Conservation (phyloP, 2,113 vertebrate genomes). For the Cinclus mexicanus region DNA sequence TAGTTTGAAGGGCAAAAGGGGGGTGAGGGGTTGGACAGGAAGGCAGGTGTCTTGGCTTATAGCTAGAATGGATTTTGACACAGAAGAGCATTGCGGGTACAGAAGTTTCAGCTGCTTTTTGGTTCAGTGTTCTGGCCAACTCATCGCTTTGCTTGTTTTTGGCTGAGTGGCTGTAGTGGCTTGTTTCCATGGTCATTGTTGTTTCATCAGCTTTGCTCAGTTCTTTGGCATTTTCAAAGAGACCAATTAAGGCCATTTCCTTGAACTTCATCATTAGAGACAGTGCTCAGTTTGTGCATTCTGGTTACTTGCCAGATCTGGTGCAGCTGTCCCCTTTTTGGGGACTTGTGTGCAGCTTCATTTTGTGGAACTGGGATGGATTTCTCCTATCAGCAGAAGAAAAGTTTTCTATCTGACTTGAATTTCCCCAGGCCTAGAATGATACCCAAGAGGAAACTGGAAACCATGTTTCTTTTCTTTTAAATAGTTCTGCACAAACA, state of each 20-base stretch:
- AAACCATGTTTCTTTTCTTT: neutral
- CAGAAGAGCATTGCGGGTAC: fast-evolving
- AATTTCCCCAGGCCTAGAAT: neutral
- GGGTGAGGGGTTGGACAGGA: neutral
- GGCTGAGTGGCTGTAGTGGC: neutral
- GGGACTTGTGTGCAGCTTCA: neutral
- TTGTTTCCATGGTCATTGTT: neutral
- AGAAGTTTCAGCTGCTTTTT: neutral
- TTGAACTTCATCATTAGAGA: slow-evolving; percentile 24
- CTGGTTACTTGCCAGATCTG: neutral
- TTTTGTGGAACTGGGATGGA: neutral
- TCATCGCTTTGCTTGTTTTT: neutral
- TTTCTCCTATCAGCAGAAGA: neutral
- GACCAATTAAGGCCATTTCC: slow-evolving; percentile 44
- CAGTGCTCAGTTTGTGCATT: neutral
- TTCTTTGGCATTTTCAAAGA: slow-evolving; percentile 18
- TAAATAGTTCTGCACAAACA: neutral
- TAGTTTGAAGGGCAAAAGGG: neutral
- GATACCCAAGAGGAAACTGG: neutral
- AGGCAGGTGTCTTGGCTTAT: neutral
- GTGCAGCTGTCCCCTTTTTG: neutral
- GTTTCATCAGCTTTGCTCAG: neutral
- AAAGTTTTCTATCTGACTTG: neutral
- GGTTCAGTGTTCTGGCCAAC: neutral
- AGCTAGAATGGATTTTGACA: neutral